Base-by-base conservation (phyloP, 1,140 invertebrate genomes). In the Drosophila orosa region DNA sequence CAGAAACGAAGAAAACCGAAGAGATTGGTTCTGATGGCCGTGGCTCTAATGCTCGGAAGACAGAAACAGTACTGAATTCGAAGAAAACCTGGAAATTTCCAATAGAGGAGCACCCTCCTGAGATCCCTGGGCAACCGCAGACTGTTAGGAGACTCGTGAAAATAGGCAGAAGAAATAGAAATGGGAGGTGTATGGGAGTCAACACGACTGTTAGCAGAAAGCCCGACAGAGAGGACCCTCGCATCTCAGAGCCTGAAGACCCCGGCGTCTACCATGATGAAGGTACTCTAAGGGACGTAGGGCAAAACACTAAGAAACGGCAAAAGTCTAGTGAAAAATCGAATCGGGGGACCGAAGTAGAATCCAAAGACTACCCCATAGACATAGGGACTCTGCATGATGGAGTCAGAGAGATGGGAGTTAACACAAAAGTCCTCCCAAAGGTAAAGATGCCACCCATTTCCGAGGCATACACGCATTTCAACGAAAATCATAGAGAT, bases 201-300 rank as follows among this genome's bases (percentile, higher is more conserved):
- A 68, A 68, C 19, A 68, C 65, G 5, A 7, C 19, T 22, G 5
- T 66, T 13, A 68, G 65, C n/a, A 50, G 35, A 27, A 66, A 33
- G 15, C 27, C 60, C 3, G 25, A 24, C 3, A 15, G 12, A 15
- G 7, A 8, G 10, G 5, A 15, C 8, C 7, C 50, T 22, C 17
- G 3, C 12, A 12, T 24, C 24, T 4, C 12, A 7, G 4, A 12
- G n/a, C 12, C 47, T 25, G 15, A 4, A 13, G 15, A 17, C 27
- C 2, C 17, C 1, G 29, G 17, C 7, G 8, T 4, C 1, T 15
- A 44, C 17, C 29, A 13, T 15, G 58, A n/a, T 3, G 25, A 13
- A 9, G 50, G 24, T 29, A 22, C n/a, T n/a, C 17, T 7, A 5
- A 17, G 24, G 27, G 33, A 58, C 17, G n/a, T 40, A 1, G 60